Conservation (phyloP, 2,797 vertebrate genomes). For the Monodelphis domestica region DNA sequence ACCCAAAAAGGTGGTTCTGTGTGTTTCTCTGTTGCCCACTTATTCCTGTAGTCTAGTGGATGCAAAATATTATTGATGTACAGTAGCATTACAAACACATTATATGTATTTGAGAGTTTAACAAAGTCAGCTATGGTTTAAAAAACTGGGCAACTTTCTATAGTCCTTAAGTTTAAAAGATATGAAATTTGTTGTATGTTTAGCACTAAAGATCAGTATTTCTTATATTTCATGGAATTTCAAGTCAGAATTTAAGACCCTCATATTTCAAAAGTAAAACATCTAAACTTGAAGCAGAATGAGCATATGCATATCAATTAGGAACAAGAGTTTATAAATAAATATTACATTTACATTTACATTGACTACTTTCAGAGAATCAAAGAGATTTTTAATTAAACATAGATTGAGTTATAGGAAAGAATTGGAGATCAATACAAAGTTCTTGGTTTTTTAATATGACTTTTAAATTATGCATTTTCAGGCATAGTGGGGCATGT, state of each 20-base stretch:
- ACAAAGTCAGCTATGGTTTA: conserved; percentile 57
- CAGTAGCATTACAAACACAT: conserved; percentile 73
- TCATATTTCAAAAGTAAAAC: conserved; percentile 21
- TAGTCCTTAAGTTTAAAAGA: conserved; percentile 61
- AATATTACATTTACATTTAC: not conserved
- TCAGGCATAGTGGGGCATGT: not conserved
- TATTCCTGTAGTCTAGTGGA: conserved; percentile 39
- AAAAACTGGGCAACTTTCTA: conserved; percentile 56
- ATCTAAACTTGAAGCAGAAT: conserved; percentile 41
- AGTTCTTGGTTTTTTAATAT: conserved; percentile 35
- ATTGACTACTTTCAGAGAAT: not conserved
- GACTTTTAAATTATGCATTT: conserved; percentile 27
- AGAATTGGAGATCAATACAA: conserved; percentile 23
- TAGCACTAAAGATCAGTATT: conserved; percentile 71
- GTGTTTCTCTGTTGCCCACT: conserved; percentile 54
- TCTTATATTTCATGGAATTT: conserved; percentile 25
- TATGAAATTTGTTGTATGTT: conserved; percentile 73
- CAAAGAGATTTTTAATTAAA: conserved; percentile 17
- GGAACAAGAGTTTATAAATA: conserved; percentile 1
- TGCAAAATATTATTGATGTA: conserved; percentile 64
- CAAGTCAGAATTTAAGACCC: conserved; percentile 54
- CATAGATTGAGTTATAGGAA: conserved; percentile 31
- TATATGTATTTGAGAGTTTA: not conserved
- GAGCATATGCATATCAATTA: conserved; percentile 45
- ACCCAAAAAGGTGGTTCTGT: conserved; percentile 21